Evolutionary conservation across 2,113 vertebrate genomes (phyloP).

Genomic region (Picathartes gymnocephalus): DNA sequence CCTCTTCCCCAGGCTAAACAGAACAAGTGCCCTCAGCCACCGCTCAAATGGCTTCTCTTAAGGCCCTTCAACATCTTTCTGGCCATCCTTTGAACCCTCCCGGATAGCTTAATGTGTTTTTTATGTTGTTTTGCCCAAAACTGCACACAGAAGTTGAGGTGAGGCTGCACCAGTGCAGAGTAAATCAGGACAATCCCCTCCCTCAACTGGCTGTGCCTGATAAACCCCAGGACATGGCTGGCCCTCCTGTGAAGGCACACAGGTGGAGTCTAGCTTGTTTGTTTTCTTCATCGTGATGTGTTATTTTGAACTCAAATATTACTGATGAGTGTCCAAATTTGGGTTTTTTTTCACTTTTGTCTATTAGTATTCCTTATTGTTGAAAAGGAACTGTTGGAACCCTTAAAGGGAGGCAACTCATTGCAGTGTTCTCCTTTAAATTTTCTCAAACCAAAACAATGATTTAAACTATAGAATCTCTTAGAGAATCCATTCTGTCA

Average conservation of each 20-base stretch:
- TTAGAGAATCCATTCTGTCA: neutral
- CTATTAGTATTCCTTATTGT: neutral
- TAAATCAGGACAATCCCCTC: neutral
- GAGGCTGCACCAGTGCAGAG: neutral
- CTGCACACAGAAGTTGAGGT: neutral
- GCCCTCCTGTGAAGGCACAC: neutral
- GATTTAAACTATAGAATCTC: neutral
- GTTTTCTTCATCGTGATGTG: neutral
- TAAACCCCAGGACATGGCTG: neutral
- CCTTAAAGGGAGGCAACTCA: neutral
- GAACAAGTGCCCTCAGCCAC: neutral
- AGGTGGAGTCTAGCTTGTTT: fast-evolving
- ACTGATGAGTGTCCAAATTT: neutral
- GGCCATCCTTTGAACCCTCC: neutral
- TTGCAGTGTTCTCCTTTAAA: neutral
- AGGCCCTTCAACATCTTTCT: neutral
- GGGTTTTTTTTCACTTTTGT: fast-evolving
- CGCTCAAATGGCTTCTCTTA: fast-evolving
- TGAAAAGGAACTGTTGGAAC: neutral
- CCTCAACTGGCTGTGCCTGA: neutral
- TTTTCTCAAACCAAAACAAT: neutral
- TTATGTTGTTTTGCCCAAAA: neutral
- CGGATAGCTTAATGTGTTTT: neutral
- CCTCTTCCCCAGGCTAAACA: neutral
- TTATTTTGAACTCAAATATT: neutral